A percentile compares a stretch with the other conserved stretches of the same genome.
These are phyloP conservation scores for Bubalus kerabau DNA, from an alignment of 2,113 vertebrate species.

Conservation along the genomic window DNA sequence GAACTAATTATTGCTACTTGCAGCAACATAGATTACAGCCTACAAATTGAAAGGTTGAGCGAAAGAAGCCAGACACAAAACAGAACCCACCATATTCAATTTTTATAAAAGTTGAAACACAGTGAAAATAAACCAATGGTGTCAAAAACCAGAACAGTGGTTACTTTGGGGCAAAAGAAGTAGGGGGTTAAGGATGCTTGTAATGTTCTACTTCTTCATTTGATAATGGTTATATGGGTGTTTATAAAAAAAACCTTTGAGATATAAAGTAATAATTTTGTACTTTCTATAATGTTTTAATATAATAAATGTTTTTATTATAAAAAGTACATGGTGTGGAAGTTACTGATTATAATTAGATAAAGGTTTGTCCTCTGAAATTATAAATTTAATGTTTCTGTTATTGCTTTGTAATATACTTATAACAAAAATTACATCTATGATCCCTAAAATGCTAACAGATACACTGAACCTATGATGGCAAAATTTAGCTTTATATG, in stretches of 20 bases:
- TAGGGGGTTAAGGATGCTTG: background rate
- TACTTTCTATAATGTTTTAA: background rate
- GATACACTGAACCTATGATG: background rate
- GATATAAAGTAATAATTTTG: background rate
- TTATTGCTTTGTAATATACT: conserved; percentile 24
- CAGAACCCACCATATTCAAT: background rate
- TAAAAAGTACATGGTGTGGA: background rate
- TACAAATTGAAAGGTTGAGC: background rate
- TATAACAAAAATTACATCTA: conserved; percentile 30
- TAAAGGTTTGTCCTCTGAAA: background rate
- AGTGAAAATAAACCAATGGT: background rate
- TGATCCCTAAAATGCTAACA: background rate
- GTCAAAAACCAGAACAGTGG: background rate
- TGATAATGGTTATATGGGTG: background rate
- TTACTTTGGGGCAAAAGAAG: background rate
- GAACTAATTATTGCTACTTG: background rate
- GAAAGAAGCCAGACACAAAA: background rate
- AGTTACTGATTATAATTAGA: background rate
- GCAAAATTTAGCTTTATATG: conserved; percentile 1
- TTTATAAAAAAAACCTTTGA: background rate
- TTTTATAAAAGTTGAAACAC: background rate
- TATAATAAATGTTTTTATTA: background rate
- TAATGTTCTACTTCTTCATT: background rate
- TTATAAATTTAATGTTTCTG: background rate
- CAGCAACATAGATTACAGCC: background rate